phyloP scores from a whole-genome alignment of 2,888 invertebrate species.

The Agonopterix alstromeriana region DNA sequence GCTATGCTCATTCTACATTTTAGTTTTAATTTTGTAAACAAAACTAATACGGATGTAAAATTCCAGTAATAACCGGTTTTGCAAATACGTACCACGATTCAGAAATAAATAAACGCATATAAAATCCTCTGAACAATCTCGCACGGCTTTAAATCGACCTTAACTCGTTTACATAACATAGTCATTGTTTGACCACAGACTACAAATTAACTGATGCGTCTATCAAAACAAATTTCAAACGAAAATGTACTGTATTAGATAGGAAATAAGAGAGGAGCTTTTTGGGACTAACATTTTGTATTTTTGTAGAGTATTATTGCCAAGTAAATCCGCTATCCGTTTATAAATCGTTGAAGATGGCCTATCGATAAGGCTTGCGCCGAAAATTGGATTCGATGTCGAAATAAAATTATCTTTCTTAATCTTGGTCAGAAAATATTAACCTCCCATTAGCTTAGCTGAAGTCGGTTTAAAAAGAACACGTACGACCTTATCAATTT shows the following conservation, averaged over 20 bases:
- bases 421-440: neutral
- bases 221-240: neutral
- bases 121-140: neutral
- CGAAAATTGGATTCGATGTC: neutral
- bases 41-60: no score
- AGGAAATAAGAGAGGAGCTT: no score
- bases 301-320: neutral
- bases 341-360: conserved; percentile 2
- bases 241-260: no score
- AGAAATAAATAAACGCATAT: neutral
- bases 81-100: no score
- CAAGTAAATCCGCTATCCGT: conserved; percentile 1
- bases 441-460: neutral
- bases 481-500: no score
- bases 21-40: no score
- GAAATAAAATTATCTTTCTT: neutral
- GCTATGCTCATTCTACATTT: no score
- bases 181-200: conserved; percentile 2
- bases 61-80: no score
- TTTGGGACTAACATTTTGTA: neutral
- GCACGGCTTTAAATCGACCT: conserved; percentile 1
- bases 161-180: neutral
- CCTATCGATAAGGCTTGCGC: conserved; percentile 2
- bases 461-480: no score
- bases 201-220: neutral